Base-by-base conservation (phyloP, 1,140 invertebrate species). In the Solen grandis region DNA sequence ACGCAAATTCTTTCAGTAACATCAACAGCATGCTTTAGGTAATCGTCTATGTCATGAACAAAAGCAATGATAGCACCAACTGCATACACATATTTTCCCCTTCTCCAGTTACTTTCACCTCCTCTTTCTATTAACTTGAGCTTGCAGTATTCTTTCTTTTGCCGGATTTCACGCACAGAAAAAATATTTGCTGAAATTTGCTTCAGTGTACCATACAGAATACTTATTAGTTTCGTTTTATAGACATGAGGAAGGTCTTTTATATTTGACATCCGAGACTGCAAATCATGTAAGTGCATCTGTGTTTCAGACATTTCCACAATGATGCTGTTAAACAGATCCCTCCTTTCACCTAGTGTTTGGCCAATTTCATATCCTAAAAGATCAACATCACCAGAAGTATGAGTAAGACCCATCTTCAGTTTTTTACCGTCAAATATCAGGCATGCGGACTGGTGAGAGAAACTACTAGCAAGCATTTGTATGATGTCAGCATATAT, bases 11-110 rank as follows among this genome's bases (percentile, higher is more conserved):
- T 35, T 33, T 72, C 52, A 16, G 50, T 57, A n/a, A 72, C 5
- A 57, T 3, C 5, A 31, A 10, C 5, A 5, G 25, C 13, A 54
- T 19, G 35, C n/a, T 27, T 54, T 35, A 72, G 27, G 52, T 69
- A 81, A 10, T 54, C 52, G 16, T 80, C 57, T 22, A 78, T 80
- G 41, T 83, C 75, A 46, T 83, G 33, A 25, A 83, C 38, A 62
- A 73, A 80, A 5, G 75, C 82, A 25, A 75, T 79, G 13, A 83
- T 65, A 8, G 82, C 60, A 41, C 76, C 80, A n/a, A 83, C 62
- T 19, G 54, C 70, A 41, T 80, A 83, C 1, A 70, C 65, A 62
- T 62, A 80, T 65, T 76, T 76, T 36, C 77, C 65, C 25, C 72
- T 75, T 29, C 65, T 54, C 63, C 76, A 80, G 14, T 74, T 35